Evolutionary conservation across 2,797 vertebrate genomes (phyloP), one percentile per base, ranked within the genome.

Genomic region (Alca torda): DNA sequence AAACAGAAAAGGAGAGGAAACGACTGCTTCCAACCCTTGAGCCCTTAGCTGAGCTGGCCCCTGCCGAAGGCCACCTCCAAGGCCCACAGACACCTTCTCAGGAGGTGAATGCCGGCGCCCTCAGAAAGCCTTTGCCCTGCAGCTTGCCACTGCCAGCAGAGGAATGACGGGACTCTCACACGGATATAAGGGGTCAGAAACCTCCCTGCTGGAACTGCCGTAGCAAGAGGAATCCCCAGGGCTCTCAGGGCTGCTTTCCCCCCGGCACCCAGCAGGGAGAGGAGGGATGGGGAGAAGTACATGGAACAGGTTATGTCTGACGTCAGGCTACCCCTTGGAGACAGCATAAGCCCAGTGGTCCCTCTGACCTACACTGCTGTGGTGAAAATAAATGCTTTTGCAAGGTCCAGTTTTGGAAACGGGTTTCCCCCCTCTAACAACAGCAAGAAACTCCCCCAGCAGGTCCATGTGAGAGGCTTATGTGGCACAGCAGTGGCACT

Each of bases 401-500:
- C 50, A 76, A 39, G 37, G 12, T n/a, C 31, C 21, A 12, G 19
- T 23, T 76, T 5, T 10, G 15, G 54, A 63, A 51, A 9, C 9
- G 17, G 11, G 16, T 30, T 78, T 60, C 13, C 10, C 5, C 4
- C 1, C 18, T 18, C 21, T 2, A 45, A 19, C 7, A 28, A 2
- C 6, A 6, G 25, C 59, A 28, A 54, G 51, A n/a, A 56, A 14
- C 19, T 18, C 13, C 56, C 37, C 37, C 43, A 48, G 48, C 39
- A 51, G 26, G 26, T 26, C 39, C 11, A 1, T 0, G 11, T 4
- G 35, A 53, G 25, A 51, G n/a, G 39, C 4, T 9, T 20, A 4
- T 45, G 13, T 0, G 21, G 59, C 16, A 24, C 73, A 24, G 65
- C 1, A 4, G 31, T 8, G 16, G 4, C 19, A 23, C 5, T 0